Conservation (phyloP, 2,888 invertebrate species). For the Cheilosia scutellata region DNA sequence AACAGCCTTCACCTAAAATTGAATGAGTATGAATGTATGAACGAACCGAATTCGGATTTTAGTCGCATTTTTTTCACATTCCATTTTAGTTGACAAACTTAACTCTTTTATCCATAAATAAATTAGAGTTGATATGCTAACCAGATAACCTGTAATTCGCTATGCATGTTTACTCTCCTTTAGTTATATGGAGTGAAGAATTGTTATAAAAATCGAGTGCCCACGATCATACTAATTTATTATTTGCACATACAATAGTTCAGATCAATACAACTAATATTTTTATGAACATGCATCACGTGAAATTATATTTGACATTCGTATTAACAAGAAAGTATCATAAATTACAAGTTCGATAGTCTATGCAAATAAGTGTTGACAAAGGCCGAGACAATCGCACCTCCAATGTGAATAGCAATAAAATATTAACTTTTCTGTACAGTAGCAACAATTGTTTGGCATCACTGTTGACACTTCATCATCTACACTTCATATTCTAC, state of each 20-base stretch:
- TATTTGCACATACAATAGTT: slow-evolving; percentile 3
- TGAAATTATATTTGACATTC: slow-evolving; percentile 29
- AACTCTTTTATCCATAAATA: slow-evolving; percentile 1
- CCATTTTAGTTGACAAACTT: neutral
- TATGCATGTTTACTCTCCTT: neutral
- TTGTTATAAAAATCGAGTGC: neutral
- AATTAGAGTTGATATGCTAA: slow-evolving; percentile 8
- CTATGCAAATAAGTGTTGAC: neutral
- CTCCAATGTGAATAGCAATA: neutral
- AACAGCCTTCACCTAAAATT: neutral
- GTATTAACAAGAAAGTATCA: slow-evolving; percentile 22
- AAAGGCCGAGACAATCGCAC: neutral
- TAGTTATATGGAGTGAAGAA: neutral
- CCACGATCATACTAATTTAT: neutral
- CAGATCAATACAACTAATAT: neutral
- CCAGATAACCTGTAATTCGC: slow-evolving; percentile 1
- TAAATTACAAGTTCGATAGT: neutral
- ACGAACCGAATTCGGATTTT: neutral
- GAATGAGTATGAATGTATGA: neutral
- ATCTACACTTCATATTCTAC: neutral
- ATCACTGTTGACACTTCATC: neutral
- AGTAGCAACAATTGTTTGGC: neutral
- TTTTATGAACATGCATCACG: neutral
- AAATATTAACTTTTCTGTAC: neutral
- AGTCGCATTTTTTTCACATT: slow-evolving; percentile 1